Conservation (phyloP, 2,113 vertebrate genomes). For the Neolamprologus kungweensis region DNA sequence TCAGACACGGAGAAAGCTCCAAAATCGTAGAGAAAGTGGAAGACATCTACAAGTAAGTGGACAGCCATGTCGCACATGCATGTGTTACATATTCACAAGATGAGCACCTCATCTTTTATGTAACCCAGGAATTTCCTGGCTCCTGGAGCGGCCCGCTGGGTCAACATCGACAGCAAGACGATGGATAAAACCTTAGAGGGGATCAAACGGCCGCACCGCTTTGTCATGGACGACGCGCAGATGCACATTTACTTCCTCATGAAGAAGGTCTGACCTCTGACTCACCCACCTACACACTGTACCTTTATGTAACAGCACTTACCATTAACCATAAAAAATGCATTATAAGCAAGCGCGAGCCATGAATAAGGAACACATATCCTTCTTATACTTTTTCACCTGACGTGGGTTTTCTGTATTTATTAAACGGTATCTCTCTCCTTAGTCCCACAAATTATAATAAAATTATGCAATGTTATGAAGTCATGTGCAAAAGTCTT, state of each 20-base stretch:
- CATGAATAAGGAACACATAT: background rate
- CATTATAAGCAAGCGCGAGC: background rate
- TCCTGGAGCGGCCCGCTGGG: conserved; percentile 84
- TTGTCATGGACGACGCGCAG: conserved; percentile 86
- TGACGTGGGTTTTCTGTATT: background rate
- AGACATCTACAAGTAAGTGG: conserved; percentile 80
- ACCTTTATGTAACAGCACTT: background rate
- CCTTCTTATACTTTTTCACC: accelerated
- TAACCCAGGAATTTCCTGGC: conserved; percentile 83
- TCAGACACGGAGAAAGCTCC: conserved; percentile 82
- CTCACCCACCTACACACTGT: background rate
- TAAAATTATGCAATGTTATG: background rate
- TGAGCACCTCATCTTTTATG: background rate
- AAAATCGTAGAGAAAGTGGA: conserved; percentile 75
- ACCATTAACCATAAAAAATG: background rate
- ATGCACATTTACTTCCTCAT: conserved; percentile 96
- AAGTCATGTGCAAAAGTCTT: background rate
- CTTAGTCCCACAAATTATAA: background rate
- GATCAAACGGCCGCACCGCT: conserved; percentile 80
- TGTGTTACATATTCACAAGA: background rate
- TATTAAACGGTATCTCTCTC: accelerated
- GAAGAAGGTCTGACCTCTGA: conserved; percentile 81
- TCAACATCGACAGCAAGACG: conserved; percentile 92
- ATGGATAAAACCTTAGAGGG: conserved; percentile 87
- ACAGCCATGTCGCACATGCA: background rate